phyloP scores from a whole-genome alignment of 2,888 invertebrate species.

The Tanytarsus gracilentus region DNA sequence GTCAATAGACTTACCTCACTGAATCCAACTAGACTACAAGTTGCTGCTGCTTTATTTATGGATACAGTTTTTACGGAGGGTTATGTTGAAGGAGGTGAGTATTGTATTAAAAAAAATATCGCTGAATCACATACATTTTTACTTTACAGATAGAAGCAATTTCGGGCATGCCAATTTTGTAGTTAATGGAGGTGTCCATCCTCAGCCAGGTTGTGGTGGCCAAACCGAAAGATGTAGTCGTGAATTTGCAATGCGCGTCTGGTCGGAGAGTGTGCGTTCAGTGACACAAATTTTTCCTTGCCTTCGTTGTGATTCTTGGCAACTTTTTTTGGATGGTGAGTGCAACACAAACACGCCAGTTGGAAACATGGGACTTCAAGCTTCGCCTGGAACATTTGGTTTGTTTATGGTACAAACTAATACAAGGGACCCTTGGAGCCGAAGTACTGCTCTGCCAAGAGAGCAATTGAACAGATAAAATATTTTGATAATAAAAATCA shows the following conservation, averaged over 20 bases:
- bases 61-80: neutral
- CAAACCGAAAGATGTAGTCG: neutral
- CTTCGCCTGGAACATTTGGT: neutral
- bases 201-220: conserved; percentile 5
- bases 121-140: too few species aligned
- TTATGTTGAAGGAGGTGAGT: too few species aligned
- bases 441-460: neutral
- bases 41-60: neutral
- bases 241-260: neutral
- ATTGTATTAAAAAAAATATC: too few species aligned
- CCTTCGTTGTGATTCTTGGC: neutral
- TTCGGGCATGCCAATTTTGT: neutral
- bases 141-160: too few species aligned
- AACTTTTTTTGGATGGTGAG: neutral
- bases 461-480: too few species aligned
- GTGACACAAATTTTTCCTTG: conserved; percentile 1
- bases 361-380: neutral
- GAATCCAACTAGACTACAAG: neutral
- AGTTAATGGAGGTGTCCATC: conserved; percentile 14
- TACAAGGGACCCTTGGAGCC: neutral
- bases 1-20: neutral
- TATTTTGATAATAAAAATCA: too few species aligned
- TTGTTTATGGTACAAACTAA: neutral
- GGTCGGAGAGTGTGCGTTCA: conserved; percentile 5
- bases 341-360: neutral